Conservation (phyloP, 2,888 invertebrate species). For the Macrosoma leucophasiata region DNA sequence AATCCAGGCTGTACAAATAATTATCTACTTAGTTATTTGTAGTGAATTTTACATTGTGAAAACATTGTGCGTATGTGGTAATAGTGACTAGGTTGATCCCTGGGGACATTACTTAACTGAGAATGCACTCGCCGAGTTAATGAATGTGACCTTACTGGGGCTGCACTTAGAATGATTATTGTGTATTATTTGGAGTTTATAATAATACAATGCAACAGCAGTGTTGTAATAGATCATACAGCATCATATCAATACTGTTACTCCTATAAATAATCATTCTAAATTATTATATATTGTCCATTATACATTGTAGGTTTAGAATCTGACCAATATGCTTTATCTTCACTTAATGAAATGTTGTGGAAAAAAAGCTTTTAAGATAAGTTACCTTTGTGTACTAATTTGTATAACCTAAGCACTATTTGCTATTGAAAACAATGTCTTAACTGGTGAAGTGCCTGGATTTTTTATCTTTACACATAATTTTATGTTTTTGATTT, state of each 20-base stretch:
- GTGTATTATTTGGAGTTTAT: constrained; percentile 12
- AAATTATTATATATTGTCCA: constrained; percentile 24
- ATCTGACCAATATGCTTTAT: constrained; percentile 26
- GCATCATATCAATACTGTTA: constrained; percentile 35
- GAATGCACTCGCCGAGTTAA: constrained; percentile 15
- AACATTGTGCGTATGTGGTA: constrained; percentile 59
- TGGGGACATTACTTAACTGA: constrained; percentile 46
- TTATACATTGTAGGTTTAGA: constrained; percentile 23
- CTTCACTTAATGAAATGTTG: constrained; percentile 21
- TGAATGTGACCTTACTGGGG: constrained; percentile 8
- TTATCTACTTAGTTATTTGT: constrained; percentile 65
- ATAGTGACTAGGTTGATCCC: constrained; percentile 56
- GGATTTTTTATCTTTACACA: constrained; percentile 13
- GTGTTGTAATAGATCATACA: constrained; percentile 15
- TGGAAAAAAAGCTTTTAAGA: constrained; percentile 18
- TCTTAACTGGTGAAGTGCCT: constrained; percentile 38
- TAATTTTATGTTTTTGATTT: constrained; percentile 19
- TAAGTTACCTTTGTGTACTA: constrained; percentile 24
- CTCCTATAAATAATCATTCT: constrained; percentile 30
- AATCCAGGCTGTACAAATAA: constrained; percentile 71
- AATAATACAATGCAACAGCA: constrained; percentile 11
- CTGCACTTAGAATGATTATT: constrained; percentile 17
- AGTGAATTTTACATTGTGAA: constrained; percentile 70
- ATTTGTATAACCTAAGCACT: constrained; percentile 17
- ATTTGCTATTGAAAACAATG: constrained; percentile 34